phyloP scores from a whole-genome alignment of 2,113 vertebrate species.

The Salvelinus alpinus region DNA sequence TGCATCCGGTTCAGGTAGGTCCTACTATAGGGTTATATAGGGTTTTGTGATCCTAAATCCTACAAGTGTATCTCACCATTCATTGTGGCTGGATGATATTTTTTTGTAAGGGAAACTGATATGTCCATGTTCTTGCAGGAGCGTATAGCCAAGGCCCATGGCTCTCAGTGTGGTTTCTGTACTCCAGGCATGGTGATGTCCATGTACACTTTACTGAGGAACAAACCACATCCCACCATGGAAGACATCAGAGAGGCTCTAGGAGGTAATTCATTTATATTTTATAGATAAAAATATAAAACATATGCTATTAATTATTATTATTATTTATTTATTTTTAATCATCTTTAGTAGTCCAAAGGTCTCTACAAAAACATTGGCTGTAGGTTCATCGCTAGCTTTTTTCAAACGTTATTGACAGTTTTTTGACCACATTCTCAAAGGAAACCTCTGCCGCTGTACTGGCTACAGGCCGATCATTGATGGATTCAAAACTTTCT shows the following conservation, averaged over 20 bases:
- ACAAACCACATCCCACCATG: constrained; percentile 64
- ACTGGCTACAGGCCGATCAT: constrained; percentile 78
- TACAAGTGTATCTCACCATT: background rate
- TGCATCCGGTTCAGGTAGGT: constrained; percentile 77
- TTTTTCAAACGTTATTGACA: background rate
- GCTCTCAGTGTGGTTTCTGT: constrained; percentile 81
- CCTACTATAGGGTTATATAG: background rate
- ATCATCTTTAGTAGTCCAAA: too few species aligned
- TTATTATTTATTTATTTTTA: too few species aligned
- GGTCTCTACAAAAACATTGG: too few species aligned
- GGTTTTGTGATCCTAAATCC: background rate
- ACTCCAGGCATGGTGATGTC: constrained; percentile 82
- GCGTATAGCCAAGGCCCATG: constrained; percentile 77
- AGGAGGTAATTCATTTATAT: constrained; percentile 52
- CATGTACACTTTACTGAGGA: constrained; percentile 76
- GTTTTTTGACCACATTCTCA: background rate
- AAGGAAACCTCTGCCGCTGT: constrained; percentile 79
- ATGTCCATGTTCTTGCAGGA: constrained; percentile 58
- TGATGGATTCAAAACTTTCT: constrained; percentile 74
- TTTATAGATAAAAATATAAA: too few species aligned
- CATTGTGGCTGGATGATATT: background rate
- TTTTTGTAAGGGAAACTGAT: constrained; percentile 5
- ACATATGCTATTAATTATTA: too few species aligned
- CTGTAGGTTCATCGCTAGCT: too few species aligned
- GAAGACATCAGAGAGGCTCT: constrained; percentile 72